Base-by-base conservation (phyloP, 2,797 vertebrate species). In the Melanotaenia trifasciata region DNA sequence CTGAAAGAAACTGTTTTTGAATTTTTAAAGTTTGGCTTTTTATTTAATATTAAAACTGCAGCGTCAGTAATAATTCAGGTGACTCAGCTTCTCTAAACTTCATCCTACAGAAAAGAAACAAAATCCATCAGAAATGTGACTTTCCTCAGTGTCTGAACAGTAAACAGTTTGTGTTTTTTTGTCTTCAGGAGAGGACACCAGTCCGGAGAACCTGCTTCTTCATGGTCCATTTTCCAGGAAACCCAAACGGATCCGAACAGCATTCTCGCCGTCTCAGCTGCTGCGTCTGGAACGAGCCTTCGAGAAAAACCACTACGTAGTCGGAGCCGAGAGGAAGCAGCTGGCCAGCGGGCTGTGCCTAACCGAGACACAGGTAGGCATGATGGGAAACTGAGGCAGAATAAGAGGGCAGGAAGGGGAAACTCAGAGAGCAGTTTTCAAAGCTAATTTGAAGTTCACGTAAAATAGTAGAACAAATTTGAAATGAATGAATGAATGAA, bases 291-390 rank as follows among this genome's bases (percentile, higher is more conserved):
- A 98, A 53, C 91, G 96, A 50, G 97, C 98, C 87, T 99, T 99
- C 56, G 98, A 99, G 93, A 98, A 99, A 89, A 99, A 99, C 78
- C 98, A 99, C 89, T 99, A 99, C 72, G 97, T 99, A 45, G 98
- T 99, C 51, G 97, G 98, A 2, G 96, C 96, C 0, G 98, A 98
- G 86, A 94, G 97, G 82, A 99, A 99, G 86, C 98, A 98, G 93
- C 93, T 99, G 88, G 96, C 98, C 50, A 96, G 95, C 86, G 96
- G 96, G 78, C 93, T 99, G 87, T 98, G 96, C 87, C 95, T 99
- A 82, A 98, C 97, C 0, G 97, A 99, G 93, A 99, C 98, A 0
- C 98, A 99, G 97, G 98, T 99, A 94, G 45, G 79, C 68, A 58
- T 68, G n/a, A 64, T 65, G 74, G 70, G 64, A 71, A 50, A 58